Evolutionary conservation across 2,888 invertebrate species (phyloP).

Genomic region (Metopia argyrocephala): DNA sequence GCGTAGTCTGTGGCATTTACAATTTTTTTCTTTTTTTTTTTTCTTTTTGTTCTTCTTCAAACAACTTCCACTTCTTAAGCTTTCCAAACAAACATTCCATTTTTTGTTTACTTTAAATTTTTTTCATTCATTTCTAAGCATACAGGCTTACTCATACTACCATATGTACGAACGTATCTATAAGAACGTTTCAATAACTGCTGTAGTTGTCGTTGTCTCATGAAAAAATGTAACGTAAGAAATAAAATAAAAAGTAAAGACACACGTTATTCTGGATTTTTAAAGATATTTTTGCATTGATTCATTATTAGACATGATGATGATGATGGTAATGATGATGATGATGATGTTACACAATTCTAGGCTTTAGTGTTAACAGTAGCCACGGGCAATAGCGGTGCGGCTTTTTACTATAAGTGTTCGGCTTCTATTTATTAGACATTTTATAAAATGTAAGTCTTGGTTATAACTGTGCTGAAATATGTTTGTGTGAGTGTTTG

Average conservation of each 20-base stretch:
- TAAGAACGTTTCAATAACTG: no score
- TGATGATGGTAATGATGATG: no score
- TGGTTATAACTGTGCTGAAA: background rate
- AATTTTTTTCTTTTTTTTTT: background rate
- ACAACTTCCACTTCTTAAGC: background rate
- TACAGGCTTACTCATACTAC: no score
- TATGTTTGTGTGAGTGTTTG: slow-evolving; percentile 33
- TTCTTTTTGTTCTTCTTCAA: background rate
- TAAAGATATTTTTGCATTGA: slow-evolving; percentile 61
- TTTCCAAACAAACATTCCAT: background rate
- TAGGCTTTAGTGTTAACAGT: slow-evolving; percentile 69
- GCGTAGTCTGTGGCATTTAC: slow-evolving; percentile 56
- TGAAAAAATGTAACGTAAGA: background rate
- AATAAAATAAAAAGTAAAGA: slow-evolving; percentile 29
- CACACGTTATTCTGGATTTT: slow-evolving; percentile 61
- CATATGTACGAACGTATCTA: no score
- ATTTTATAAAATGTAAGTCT: background rate
- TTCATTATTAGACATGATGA: slow-evolving; percentile 60
- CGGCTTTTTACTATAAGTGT: slow-evolving; percentile 30
- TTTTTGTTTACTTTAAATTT: background rate
- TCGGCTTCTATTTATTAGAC: background rate
- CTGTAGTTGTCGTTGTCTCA: no score
- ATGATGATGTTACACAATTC: slow-evolving; percentile 59
- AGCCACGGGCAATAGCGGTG: slow-evolving; percentile 59
- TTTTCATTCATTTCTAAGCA: slow-evolving; percentile 14